phyloP scores from a whole-genome alignment of 1,140 invertebrate genomes.

The Hormaphis cornu region DNA sequence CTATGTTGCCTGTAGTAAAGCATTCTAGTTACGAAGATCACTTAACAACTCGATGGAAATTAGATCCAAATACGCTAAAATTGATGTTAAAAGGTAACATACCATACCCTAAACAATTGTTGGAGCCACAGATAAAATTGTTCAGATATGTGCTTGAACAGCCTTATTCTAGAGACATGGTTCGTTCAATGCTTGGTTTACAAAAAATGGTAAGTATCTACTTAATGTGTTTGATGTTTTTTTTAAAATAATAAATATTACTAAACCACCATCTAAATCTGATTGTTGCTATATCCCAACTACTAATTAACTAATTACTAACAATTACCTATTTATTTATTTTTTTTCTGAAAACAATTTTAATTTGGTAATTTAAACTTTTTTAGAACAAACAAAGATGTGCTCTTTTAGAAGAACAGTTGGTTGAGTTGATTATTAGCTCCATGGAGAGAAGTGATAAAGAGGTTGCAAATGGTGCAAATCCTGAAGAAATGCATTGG shows the following conservation, averaged over 20 bases:
- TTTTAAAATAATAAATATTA: too few species aligned
- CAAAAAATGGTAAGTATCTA: conserved; percentile 63
- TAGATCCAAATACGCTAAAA: conserved; percentile 76
- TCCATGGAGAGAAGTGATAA: conserved; percentile 84
- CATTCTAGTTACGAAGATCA: conserved; percentile 81
- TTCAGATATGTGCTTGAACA: conserved; percentile 86
- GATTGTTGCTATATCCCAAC: too few species aligned
- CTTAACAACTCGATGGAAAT: conserved; percentile 80
- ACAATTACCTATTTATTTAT: too few species aligned
- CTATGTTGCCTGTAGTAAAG: conserved; percentile 88
- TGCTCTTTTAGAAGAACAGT: conserved; percentile 80
- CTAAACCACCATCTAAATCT: too few species aligned
- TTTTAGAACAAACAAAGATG: conserved; percentile 50
- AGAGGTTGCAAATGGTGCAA: conserved; percentile 32
- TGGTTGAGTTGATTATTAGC: conserved; percentile 81
- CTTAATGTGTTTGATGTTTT: neutral
- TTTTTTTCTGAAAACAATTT: too few species aligned
- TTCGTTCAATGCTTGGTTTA: conserved; percentile 84
- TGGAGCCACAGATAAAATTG: conserved; percentile 78
- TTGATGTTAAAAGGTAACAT: conserved; percentile 84
- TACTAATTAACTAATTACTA: too few species aligned
- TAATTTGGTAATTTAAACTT: too few species aligned
- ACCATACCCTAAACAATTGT: conserved; percentile 81
- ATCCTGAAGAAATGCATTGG: conserved; percentile 56
- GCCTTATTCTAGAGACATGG: conserved; percentile 92